Evolutionary conservation across 92 coral and sea anemone species (phyloP), one percentile per base, ranked within the genome.

Genomic region (Plumapathes pennacea): DNA sequence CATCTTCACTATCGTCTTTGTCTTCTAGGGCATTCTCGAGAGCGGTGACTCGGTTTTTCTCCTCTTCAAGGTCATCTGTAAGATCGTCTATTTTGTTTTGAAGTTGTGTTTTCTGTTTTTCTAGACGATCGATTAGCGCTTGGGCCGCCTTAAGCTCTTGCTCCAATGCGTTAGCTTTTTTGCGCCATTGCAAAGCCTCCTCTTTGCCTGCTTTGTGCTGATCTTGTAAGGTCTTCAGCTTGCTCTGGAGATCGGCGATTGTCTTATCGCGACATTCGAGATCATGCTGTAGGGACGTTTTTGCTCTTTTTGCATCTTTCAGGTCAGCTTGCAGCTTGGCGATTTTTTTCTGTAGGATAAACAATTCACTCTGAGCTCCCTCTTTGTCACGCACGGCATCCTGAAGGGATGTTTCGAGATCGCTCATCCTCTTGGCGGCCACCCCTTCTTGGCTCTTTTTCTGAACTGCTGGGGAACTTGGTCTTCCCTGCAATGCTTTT

Each of bases 161-260:
- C 40, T 82, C 90, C n/a, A 75, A 30, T 1, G 86, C 78, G 25
- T 83, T 54, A 30, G 70, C 54, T 54, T 57, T 85, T 51, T 83
- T 83, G 19, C 90, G 82, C 96, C 90, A 83, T 29, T 83, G 86
- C 2, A 85, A 61, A 31, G 57, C 46, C 56, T 83, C 83, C 13
- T 87, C 80, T 32, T 87, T 87, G 76, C 83, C 96, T 50, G 72
- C 70, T 46, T 67, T 87, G 80, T 87, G 96, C 46, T 68, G 57
- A 26, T 87, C 96, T 29, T 85, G 75, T 4, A 82, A 72, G 33
- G 89, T 62, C 60, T 75, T 78, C 9, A 87, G 75, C 25, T 74
- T 77, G 44, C 63, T 73, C 51, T 77, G 84, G 23, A 83, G 74
- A 50, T 83, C 90, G 18, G 72, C 38, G 38, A 83, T 85, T 22